Conservation (phyloP, 2,113 vertebrate genomes). For the Oriolus oriolus region DNA sequence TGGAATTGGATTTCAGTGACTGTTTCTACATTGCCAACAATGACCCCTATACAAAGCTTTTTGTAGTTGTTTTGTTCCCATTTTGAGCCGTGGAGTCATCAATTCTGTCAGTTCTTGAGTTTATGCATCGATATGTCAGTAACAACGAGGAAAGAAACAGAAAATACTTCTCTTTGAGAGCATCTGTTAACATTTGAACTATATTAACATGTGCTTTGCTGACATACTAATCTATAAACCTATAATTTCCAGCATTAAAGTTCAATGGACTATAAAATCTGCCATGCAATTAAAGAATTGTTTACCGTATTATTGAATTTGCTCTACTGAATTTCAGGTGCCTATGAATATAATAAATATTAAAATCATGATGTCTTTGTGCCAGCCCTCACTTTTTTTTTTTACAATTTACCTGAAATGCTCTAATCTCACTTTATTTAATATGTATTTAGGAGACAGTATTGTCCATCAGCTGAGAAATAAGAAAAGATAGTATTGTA, state of each 20-base stretch:
- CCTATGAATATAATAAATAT: background rate
- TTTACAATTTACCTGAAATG: background rate
- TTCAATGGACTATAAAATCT: background rate
- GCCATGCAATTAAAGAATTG: background rate
- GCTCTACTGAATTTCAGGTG: background rate
- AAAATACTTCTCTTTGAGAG: background rate
- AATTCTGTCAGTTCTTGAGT: background rate
- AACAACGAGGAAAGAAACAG: background rate
- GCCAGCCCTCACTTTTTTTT: background rate
- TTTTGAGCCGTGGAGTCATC: background rate
- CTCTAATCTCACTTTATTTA: background rate
- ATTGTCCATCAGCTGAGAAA: background rate
- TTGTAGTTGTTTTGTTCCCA: background rate
- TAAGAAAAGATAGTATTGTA: background rate
- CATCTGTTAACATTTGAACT: background rate
- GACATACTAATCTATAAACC: background rate
- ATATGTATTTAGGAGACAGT: background rate
- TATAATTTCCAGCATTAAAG: background rate
- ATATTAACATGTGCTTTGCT: background rate
- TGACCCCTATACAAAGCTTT: background rate
- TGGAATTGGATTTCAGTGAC: background rate
- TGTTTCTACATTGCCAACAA: accelerated
- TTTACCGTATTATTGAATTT: background rate
- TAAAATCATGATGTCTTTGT: background rate
- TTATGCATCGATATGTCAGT: background rate